phyloP scores from a whole-genome alignment of 2,797 vertebrate species.

The Acanthurus tractus region DNA sequence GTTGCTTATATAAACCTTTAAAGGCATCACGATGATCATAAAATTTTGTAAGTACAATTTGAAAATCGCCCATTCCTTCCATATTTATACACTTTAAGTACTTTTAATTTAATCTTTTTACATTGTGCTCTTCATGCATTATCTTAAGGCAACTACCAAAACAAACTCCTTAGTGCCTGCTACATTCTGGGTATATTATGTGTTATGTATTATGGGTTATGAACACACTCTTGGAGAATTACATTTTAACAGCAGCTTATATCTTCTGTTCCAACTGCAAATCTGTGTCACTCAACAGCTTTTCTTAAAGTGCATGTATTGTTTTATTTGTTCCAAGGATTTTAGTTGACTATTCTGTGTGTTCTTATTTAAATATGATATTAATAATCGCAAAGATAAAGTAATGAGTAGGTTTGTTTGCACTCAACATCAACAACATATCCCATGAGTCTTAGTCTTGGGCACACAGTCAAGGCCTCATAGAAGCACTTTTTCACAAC shows the following conservation, averaged over 20 bases:
- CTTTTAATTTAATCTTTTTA: no score
- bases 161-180: not conserved
- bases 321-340: not conserved
- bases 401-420: slow-evolving; percentile 1
- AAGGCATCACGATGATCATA: no score
- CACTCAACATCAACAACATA: slow-evolving; percentile 5
- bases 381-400: not conserved
- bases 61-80: no score
- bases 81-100: no score
- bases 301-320: not conserved
- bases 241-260: no score
- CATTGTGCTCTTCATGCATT: no score
- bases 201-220: no score
- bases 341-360: not conserved
- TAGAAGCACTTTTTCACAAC: slow-evolving; percentile 3
- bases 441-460: slow-evolving; percentile 8
- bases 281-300: no score
- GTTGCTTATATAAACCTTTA: no score
- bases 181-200: not conserved
- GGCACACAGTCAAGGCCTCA: slow-evolving; percentile 11
- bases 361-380: slow-evolving; percentile 1
- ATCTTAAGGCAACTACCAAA: not conserved
- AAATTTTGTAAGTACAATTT: no score
- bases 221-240: no score
- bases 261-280: no score